Conservation (phyloP, 2,113 vertebrate genomes). For the Opisthocomus hoazin region DNA sequence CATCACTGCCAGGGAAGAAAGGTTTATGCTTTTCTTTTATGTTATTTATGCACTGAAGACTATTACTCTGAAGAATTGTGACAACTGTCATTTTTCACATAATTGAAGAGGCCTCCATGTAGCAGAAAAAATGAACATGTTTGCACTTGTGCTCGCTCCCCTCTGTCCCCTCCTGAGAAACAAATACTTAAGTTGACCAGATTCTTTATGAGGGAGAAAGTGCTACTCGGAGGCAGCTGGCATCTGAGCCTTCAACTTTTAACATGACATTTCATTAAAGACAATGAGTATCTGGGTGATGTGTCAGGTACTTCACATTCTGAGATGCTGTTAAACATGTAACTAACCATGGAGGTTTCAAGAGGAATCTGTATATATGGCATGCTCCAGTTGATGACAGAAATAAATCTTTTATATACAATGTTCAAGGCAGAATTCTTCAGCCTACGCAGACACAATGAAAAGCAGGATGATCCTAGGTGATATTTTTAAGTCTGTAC, state of each 20-base stretch:
- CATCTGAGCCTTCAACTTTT: neutral
- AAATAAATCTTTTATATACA: slow-evolving; percentile 67
- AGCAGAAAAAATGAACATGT: neutral
- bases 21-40: neutral
- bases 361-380: slow-evolving; percentile 9
- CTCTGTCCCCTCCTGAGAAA: neutral
- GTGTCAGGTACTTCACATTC: neutral
- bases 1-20: neutral
- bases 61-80: neutral
- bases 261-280: neutral
- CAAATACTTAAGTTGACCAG: neutral
- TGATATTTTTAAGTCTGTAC: slow-evolving; percentile 70
- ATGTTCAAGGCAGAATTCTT: slow-evolving; percentile 56
- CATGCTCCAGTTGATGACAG: slow-evolving; percentile 32
- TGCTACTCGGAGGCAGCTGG: neutral
- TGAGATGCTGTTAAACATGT: neutral
- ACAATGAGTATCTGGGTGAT: slow-evolving; percentile 17
- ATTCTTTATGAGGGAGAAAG: neutral
- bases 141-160: neutral
- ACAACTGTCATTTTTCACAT: neutral
- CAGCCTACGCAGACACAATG: slow-evolving; percentile 76
- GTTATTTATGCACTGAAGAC: neutral
- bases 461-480: slow-evolving; percentile 69
- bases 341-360: neutral
- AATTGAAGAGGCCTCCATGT: neutral